phyloP scores from a whole-genome alignment of 2,888 invertebrate genomes.

The Dorcus parallelipipedus region DNA sequence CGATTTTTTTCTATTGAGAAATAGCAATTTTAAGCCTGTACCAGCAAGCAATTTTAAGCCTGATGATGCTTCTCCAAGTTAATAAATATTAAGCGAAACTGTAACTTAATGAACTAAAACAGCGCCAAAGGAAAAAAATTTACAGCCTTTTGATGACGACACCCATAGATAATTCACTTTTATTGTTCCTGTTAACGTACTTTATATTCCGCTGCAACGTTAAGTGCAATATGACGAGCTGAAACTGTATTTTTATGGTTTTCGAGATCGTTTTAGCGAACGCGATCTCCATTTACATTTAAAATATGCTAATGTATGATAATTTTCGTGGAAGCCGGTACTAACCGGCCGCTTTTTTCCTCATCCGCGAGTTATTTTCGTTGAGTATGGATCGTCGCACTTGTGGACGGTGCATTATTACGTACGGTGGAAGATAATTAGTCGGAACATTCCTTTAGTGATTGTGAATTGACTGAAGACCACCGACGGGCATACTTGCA shows the following conservation, averaged over 20 bases:
- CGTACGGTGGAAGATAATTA: neutral
- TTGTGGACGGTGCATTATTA: neutral
- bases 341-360: neutral
- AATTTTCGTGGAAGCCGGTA: neutral
- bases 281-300: slow-evolving; percentile 4
- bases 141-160: too few species aligned
- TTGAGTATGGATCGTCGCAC: neutral
- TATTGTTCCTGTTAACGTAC: slow-evolving; percentile 1
- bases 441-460: neutral
- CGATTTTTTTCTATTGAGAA: too few species aligned
- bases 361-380: neutral
- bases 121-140: too few species aligned
- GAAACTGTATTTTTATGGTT: slow-evolving; percentile 2
- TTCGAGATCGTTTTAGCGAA: slow-evolving; percentile 1
- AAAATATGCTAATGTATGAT: slow-evolving; percentile 8
- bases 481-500: too few species aligned
- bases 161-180: neutral
- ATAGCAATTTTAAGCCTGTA: too few species aligned
- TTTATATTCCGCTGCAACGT: slow-evolving; percentile 1
- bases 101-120: too few species aligned
- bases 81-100: too few species aligned
- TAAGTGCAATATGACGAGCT: slow-evolving; percentile 1
- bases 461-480: too few species aligned
- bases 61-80: too few species aligned
- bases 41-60: too few species aligned